Base-by-base conservation (phyloP, 1,140 invertebrate genomes). In the Cydia strobilella region DNA sequence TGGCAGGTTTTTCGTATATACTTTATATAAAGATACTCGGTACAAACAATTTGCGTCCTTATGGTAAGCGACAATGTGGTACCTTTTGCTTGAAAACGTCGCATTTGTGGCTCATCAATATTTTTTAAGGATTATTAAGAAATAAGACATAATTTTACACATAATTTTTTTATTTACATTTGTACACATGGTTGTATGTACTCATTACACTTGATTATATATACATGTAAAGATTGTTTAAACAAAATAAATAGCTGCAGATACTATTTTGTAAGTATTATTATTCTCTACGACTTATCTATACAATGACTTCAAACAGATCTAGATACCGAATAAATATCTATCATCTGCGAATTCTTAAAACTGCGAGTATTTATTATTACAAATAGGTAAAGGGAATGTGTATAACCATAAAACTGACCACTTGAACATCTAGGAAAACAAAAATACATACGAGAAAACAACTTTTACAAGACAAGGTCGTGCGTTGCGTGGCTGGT, bases 121-220 rank as follows among this genome's bases (percentile, higher is more conserved):
- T 31, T 77, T 79, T 74, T 76, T 75, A 81, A 79, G 76, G 45
- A 69, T 48, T 63, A 73, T 48, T 73, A 79, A 79, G 79, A 81
- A 82, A 86, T 77, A 77, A 63, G 25, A n/a, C 25, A 72, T 42
- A 77, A 76, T 74, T 54, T 72, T 77, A 77, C 80, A 76, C 75
- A 85, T 82, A 82, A 83, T 83, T 83, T 74, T 75, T 88, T 90
- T 90, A 84, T 90, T 88, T 91, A 93, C 89, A 91, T 93, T 93
- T 93, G 90, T 93, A 93, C 90, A 93, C 79, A 82, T 85, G 83
- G 87, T 85, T 86, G 84, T 84, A 89, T 89, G 84, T 87, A 86
- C 86, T 89, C 87, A 86, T 74, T 82, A 83, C 80, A 83, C 78
- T 75, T 81, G 76, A 80, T 74, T 78, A 82, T 90, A 90, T 90